A percentile compares a stretch with the other conserved stretches of the same genome.
Conservation (phyloP, 2,888 invertebrate genomes). For the Dexiosoma caninum region DNA sequence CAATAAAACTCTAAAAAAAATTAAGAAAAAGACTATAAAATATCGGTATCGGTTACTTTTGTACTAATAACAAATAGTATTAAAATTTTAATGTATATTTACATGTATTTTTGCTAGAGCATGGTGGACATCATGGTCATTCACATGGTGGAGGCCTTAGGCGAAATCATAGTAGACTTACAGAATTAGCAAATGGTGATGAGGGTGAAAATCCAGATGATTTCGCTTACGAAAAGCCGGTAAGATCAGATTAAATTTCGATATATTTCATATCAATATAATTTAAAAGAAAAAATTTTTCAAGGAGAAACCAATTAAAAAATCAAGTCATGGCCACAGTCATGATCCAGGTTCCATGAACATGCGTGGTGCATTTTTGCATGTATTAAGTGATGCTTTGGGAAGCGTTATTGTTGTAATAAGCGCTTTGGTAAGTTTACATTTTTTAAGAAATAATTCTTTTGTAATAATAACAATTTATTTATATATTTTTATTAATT, state of each 20-base stretch:
- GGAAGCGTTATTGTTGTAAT: slow-evolving; percentile 87
- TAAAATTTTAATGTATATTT: too few relatives aligned
- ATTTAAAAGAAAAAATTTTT: background rate
- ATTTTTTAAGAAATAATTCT: slow-evolving; percentile 80
- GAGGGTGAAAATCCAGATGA: slow-evolving; percentile 85
- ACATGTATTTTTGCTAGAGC: slow-evolving; percentile 79
- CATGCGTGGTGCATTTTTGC: slow-evolving; percentile 99
- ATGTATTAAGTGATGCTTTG: slow-evolving; percentile 97
- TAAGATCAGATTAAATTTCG: slow-evolving; percentile 49
- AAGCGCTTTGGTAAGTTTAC: slow-evolving; percentile 80
- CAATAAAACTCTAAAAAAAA: too few relatives aligned
- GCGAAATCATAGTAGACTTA: slow-evolving; percentile 76
- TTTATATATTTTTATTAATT: too few relatives aligned
- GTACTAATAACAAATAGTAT: too few relatives aligned
- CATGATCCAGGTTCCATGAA: slow-evolving; percentile 92
- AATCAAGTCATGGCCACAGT: slow-evolving; percentile 79
- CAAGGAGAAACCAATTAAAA: slow-evolving; percentile 73
- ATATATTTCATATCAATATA: background rate
- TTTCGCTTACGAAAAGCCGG: slow-evolving; percentile 75
- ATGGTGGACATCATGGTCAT: slow-evolving; percentile 82
- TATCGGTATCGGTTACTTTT: too few relatives aligned
- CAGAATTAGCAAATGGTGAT: slow-evolving; percentile 80
- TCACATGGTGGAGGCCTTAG: slow-evolving; percentile 78
- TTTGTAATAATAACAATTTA: background rate
- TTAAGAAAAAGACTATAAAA: too few relatives aligned